Percentiles rank a stretch among this genome's conserved stretches.
These are phyloP conservation scores for Epistrophe grossulariae DNA, from an alignment of 2,888 invertebrate genomes.

Conservation along the genomic window DNA sequence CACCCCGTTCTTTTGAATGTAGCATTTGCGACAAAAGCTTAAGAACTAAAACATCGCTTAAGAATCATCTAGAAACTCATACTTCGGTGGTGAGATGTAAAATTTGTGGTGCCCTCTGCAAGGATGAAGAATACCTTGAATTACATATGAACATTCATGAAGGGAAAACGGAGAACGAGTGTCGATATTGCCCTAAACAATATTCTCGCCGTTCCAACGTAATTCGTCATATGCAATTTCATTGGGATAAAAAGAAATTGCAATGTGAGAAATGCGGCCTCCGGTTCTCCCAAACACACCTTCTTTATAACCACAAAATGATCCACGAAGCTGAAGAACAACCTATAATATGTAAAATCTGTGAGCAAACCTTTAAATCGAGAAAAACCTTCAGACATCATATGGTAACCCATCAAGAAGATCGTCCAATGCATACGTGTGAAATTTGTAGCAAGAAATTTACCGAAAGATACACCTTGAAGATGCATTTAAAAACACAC, in stretches of 20 bases:
- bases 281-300: conserved; percentile 80
- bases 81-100: conserved; percentile 74
- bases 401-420: conserved; percentile 80
- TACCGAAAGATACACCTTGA: conserved; percentile 82
- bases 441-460: conserved; percentile 80
- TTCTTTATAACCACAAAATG: conserved; percentile 81
- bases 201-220: conserved; percentile 81
- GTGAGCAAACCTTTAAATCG: conserved; percentile 81
- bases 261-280: conserved; percentile 82
- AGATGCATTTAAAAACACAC: conserved; percentile 81
- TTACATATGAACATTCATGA: conserved; percentile 82
- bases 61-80: conserved; percentile 28
- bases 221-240: conserved; percentile 81
- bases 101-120: conserved; percentile 80
- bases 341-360: conserved; percentile 80
- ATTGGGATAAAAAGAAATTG: conserved; percentile 82
- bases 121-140: conserved; percentile 81
- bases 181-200: conserved; percentile 80
- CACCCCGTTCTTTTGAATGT: conserved; percentile 32
- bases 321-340: conserved; percentile 82
- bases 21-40: conserved; percentile 32
- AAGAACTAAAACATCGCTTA: conserved; percentile 29
- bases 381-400: conserved; percentile 81
- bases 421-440: conserved; percentile 81
- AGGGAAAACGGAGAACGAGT: conserved; percentile 81